Percentiles rank a stretch among this genome's conserved stretches.
Evolutionary conservation across 1,140 invertebrate genomes (phyloP).

Genomic region (Bombus cullumanus): DNA sequence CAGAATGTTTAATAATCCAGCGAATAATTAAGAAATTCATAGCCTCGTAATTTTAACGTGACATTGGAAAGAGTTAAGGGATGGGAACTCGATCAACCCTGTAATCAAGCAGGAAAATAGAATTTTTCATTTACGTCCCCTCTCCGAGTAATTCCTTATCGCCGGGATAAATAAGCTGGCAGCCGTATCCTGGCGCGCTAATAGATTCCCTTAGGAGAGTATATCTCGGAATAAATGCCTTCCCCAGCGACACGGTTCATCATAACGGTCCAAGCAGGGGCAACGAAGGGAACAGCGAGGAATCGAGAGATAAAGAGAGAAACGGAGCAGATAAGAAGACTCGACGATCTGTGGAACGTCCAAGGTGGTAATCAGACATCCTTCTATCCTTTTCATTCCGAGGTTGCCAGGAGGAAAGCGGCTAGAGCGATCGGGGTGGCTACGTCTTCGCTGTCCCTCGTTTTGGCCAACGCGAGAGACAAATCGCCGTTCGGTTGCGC

Average conservation of each 20-base stretch:
- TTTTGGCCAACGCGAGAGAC: constrained; percentile 53
- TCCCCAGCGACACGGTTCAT: constrained; percentile 61
- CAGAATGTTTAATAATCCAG: not conserved
- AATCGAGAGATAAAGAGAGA: constrained; percentile 58
- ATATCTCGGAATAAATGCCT: constrained; percentile 60
- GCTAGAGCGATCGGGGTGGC: constrained; percentile 48
- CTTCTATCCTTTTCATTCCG: constrained; percentile 15
- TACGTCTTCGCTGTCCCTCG: constrained; percentile 71
- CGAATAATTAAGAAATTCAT: not conserved
- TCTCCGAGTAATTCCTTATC: constrained; percentile 67
- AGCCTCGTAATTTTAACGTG: not conserved
- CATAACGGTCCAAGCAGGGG: constrained; percentile 43
- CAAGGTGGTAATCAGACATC: constrained; percentile 51
- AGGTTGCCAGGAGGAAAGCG: too few species aligned
- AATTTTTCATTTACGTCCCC: not conserved
- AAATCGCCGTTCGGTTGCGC: constrained; percentile 58
- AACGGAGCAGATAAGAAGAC: constrained; percentile 65
- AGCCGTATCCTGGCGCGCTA: constrained; percentile 51
- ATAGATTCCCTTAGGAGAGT: constrained; percentile 67
- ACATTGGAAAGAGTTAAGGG: not conserved
- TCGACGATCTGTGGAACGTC: constrained; percentile 59
- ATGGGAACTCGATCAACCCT: not conserved
- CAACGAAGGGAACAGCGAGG: not conserved
- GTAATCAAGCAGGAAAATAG: not conserved
- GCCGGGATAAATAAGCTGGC: constrained; percentile 57